Conservation (phyloP, 64 coral and sea anemone genomes). For the Montipora capricornis region DNA sequence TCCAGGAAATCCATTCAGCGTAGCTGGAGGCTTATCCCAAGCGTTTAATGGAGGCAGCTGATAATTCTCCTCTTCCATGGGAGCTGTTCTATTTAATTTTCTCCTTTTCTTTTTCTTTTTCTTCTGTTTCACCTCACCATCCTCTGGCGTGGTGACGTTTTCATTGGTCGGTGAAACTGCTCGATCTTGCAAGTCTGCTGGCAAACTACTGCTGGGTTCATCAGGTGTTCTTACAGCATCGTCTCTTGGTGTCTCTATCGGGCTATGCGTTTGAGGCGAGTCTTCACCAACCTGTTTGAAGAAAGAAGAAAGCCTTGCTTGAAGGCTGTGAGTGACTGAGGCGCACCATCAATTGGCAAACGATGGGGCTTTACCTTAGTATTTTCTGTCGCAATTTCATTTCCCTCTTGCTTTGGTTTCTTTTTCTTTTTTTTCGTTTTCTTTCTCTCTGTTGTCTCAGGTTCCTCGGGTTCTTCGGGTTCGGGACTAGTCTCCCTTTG, state of each 20-base stretch:
- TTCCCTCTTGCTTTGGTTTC: conserved; percentile 2
- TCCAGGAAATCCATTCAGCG: conserved; percentile 83
- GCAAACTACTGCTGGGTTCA: conserved; percentile 3
- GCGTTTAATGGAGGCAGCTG: conserved; percentile 43
- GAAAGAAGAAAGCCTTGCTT: neutral
- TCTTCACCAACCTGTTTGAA: neutral
- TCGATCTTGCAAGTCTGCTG: neutral
- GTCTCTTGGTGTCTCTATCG: neutral
- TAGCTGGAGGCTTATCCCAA: conserved; percentile 59
- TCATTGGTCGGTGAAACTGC: conserved; percentile 15
- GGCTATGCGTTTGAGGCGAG: neutral
- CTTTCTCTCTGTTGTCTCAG: conserved; percentile 52
- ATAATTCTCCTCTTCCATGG: conserved; percentile 6
- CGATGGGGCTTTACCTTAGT: neutral
- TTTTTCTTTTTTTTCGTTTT: conserved; percentile 77
- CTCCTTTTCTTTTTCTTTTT: conserved; percentile 89
- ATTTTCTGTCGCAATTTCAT: neutral
- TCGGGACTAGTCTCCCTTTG: conserved; percentile 43
- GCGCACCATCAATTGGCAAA: too few species aligned
- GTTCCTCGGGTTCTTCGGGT: neutral
- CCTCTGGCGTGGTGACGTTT: conserved; percentile 11
- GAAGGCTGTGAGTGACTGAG: too few species aligned
- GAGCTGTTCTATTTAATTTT: conserved; percentile 67
- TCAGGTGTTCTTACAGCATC: neutral
- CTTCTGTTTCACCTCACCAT: conserved; percentile 71